These are phyloP conservation scores for Melanotaenia parkinsoni DNA, from an alignment of 2,797 vertebrate species.

Conservation along the genomic window DNA sequence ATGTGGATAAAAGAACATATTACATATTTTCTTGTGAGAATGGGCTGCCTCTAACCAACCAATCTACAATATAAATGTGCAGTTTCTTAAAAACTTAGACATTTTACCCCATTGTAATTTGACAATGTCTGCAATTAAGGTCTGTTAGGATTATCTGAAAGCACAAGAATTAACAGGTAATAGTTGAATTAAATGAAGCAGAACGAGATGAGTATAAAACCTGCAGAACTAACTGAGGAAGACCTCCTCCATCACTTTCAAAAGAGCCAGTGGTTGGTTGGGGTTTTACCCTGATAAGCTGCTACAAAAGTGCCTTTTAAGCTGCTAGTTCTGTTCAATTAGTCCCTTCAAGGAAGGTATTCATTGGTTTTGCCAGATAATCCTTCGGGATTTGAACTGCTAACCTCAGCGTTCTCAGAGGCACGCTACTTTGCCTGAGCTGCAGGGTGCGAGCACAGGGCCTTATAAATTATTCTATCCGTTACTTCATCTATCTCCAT, in stretches of 20 bases:
- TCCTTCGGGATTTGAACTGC: slow-evolving; percentile 63
- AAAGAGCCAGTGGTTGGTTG: slow-evolving; percentile 14
- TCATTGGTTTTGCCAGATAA: slow-evolving; percentile 59
- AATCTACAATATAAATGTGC: too few relatives aligned
- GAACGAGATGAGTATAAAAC: background rate
- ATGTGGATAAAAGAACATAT: background rate
- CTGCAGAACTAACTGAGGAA: background rate
- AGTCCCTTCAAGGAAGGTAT: slow-evolving; percentile 42
- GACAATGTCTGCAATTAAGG: background rate
- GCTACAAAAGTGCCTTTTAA: slow-evolving; percentile 67
- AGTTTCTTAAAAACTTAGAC: background rate
- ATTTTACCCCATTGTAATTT: background rate
- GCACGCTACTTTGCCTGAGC: slow-evolving; percentile 34
- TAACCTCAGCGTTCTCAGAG: slow-evolving; percentile 71
- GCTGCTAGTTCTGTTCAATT: slow-evolving; percentile 63
- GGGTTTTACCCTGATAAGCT: slow-evolving; percentile 49
- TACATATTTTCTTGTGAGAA: background rate
- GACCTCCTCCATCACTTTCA: background rate
- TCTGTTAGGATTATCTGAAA: background rate
- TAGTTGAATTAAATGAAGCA: background rate
- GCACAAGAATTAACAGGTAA: slow-evolving; percentile 5
- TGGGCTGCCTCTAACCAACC: too few relatives aligned
- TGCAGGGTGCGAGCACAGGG: slow-evolving; percentile 22
- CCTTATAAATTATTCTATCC: slow-evolving; percentile 74
- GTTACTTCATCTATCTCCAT: slow-evolving; percentile 69